A percentile compares a stretch with the other conserved stretches of the same genome.
These are phyloP conservation scores for Muntiacus reevesi DNA, from an alignment of 2,113 vertebrate species.

Conservation along the genomic window DNA sequence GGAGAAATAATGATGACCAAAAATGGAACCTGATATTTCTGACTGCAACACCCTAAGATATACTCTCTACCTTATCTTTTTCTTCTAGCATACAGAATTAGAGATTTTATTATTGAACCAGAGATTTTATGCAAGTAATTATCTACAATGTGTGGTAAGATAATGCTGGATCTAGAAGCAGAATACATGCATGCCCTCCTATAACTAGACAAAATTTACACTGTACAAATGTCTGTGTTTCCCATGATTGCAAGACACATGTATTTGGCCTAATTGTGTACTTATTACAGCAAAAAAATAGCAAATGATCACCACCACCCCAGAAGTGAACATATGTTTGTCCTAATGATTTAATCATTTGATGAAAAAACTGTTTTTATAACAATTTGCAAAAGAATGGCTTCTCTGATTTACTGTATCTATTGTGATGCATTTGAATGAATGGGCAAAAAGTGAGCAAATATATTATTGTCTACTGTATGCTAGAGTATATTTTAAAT, in stretches of 20 bases:
- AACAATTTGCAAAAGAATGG: constrained; percentile 2
- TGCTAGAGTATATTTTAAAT: not conserved
- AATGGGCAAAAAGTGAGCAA: not conserved
- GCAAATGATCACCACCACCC: not conserved
- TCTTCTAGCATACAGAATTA: not conserved
- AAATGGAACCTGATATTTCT: not conserved
- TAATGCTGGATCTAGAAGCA: not conserved
- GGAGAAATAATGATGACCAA: not conserved
- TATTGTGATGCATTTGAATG: not conserved
- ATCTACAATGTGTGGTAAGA: not conserved
- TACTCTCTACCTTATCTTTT: not conserved
- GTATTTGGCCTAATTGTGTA: not conserved
- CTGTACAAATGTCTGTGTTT: not conserved
- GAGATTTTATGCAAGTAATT: not conserved
- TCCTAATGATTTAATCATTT: not conserved
- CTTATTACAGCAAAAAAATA: not conserved
- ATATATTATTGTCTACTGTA: not conserved
- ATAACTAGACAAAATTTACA: not conserved
- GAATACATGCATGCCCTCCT: not conserved
- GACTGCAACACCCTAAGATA: not conserved
- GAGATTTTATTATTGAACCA: not conserved
- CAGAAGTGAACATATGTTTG: not conserved
- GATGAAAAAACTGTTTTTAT: not conserved
- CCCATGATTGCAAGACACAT: not conserved
- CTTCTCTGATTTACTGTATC: not conserved